Conservation (phyloP, 2,888 invertebrate species). For the Melanchra persicariae region DNA sequence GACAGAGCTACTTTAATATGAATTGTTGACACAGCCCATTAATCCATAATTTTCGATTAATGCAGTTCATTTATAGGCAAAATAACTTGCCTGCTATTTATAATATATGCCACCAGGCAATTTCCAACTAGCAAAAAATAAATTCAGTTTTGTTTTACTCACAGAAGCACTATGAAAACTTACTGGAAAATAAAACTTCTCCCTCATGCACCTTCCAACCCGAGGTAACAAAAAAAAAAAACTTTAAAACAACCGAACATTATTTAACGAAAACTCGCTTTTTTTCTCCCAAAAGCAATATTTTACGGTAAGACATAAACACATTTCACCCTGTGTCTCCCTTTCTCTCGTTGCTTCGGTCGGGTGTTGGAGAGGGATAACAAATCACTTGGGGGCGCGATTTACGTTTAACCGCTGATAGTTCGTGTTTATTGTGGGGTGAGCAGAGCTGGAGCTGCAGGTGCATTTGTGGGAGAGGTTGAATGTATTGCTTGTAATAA, state of each 20-base stretch:
- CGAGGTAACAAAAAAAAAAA: constrained; percentile 11
- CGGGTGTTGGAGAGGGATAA: constrained; percentile 24
- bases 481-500: constrained; percentile 9
- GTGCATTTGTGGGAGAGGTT: constrained; percentile 21
- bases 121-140: not conserved
- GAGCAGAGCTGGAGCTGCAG: constrained; percentile 25
- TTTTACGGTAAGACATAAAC: constrained; percentile 61
- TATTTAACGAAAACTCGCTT: constrained; percentile 53
- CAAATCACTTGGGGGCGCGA: constrained; percentile 45
- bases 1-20: not conserved
- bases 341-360: not conserved
- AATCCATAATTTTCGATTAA: no score
- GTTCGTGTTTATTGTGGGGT: constrained; percentile 45
- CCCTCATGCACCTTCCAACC: no score
- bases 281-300: constrained; percentile 55
- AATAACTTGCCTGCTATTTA: no score
- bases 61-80: no score
- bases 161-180: not conserved
- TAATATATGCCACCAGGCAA: not conserved
- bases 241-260: constrained; percentile 50
- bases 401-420: constrained; percentile 57
- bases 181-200: not conserved
- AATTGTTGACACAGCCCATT: no score
- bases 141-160: not conserved
- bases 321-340: constrained; percentile 53